A percentile compares a stretch with the other conserved stretches of the same genome.
Conservation (phyloP, 1,140 invertebrate species). For the Rhynchophorus ferrugineus region DNA sequence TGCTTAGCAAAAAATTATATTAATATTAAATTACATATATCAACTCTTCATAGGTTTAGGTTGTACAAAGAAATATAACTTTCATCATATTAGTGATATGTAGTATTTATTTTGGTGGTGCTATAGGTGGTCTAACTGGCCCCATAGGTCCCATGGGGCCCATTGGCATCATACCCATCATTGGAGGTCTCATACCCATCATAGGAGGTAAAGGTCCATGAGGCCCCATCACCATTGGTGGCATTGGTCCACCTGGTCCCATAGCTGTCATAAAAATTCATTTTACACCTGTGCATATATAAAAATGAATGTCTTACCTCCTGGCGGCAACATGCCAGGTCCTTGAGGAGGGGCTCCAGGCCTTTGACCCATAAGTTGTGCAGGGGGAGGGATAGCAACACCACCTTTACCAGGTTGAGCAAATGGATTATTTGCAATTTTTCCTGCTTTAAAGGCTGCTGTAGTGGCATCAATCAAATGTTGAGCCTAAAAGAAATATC, state of each 20-base stretch:
- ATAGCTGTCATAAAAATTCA: slow-evolving; percentile 41
- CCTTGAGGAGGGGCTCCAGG: slow-evolving; percentile 41
- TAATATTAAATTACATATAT: too few species aligned
- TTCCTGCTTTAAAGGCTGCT: slow-evolving; percentile 91
- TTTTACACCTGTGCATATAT: not conserved
- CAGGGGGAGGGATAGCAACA: slow-evolving; percentile 67
- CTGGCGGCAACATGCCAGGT: slow-evolving; percentile 60
- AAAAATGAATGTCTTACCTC: slow-evolving; percentile 20
- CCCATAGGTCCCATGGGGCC: slow-evolving; percentile 67
- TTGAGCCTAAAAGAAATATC: slow-evolving; percentile 58
- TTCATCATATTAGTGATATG: too few species aligned
- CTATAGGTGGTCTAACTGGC: slow-evolving; percentile 54
- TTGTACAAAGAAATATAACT: too few species aligned
- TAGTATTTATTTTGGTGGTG: too few species aligned
- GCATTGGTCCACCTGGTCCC: slow-evolving; percentile 59
- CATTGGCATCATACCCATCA: slow-evolving; percentile 72
- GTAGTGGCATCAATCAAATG: slow-evolving; percentile 97
- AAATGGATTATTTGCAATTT: slow-evolving; percentile 87
- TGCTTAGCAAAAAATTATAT: too few species aligned
- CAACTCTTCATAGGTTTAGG: too few species aligned
- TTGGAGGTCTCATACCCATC: slow-evolving; percentile 70
- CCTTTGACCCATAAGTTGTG: slow-evolving; percentile 49
- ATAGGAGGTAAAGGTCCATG: slow-evolving; percentile 70
- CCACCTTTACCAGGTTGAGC: slow-evolving; percentile 44
- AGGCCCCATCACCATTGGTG: slow-evolving; percentile 68